Percentiles rank a stretch among this genome's conserved stretches.
Conservation (phyloP, 2,113 vertebrate genomes). For the Lasiurus borealis region DNA sequence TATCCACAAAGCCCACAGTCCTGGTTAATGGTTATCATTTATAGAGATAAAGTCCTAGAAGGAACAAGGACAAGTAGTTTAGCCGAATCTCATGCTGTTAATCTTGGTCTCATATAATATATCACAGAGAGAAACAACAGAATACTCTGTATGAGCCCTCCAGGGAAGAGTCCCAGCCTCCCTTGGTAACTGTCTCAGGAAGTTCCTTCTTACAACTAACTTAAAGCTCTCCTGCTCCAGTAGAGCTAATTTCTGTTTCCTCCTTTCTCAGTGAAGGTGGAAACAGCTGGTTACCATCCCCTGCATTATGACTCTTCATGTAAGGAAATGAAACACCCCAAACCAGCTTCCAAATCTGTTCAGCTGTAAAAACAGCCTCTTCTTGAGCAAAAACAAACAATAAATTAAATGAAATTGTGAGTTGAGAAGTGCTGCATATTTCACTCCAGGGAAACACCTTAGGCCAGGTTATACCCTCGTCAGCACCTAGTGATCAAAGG, state of each 20-base stretch:
- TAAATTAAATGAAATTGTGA: slow-evolving; percentile 85
- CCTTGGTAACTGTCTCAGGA: not conserved
- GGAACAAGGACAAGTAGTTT: not conserved
- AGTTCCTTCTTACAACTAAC: slow-evolving; percentile 72
- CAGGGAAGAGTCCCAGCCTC: not conserved
- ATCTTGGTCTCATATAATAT: not conserved
- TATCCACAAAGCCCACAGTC: not conserved
- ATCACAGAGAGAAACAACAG: not conserved
- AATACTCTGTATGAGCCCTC: not conserved
- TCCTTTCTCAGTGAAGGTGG: slow-evolving; percentile 47
- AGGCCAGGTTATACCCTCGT: slow-evolving; percentile 74
- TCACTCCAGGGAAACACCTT: slow-evolving; percentile 84
- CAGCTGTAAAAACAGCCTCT: slow-evolving; percentile 88
- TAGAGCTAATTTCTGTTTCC: not conserved
- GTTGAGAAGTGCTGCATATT: slow-evolving; percentile 82
- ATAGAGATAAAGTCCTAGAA: not conserved
- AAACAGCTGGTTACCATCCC: slow-evolving; percentile 80
- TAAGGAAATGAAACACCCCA: slow-evolving; percentile 84
- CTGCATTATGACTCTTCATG: slow-evolving; percentile 73
- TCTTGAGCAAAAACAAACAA: slow-evolving; percentile 88
- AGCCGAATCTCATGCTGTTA: not conserved
- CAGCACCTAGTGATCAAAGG: slow-evolving; percentile 73
- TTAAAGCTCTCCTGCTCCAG: slow-evolving; percentile 45
- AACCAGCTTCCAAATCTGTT: slow-evolving; percentile 86
- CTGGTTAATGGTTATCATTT: not conserved